Evolutionary conservation across 2,113 vertebrate species (phyloP).

Genomic region (Trichomycterus rosablanca): DNA sequence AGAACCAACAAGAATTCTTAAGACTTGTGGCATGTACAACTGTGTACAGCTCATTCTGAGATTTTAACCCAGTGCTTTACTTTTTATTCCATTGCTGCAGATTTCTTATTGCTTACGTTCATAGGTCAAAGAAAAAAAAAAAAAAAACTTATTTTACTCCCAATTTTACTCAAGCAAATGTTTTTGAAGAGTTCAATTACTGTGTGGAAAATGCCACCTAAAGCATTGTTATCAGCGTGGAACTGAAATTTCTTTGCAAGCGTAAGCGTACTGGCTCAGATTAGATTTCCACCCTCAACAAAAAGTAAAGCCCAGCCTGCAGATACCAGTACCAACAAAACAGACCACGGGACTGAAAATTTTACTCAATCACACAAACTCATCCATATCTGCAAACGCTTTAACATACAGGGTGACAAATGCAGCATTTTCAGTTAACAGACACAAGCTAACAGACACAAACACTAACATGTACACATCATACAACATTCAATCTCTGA

Average conservation of each 20-base stretch:
- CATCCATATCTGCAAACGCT: conserved; percentile 11
- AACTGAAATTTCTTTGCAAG: background rate
- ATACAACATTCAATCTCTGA: background rate
- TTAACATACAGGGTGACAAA: background rate
- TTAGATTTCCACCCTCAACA: background rate
- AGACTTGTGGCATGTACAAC: background rate
- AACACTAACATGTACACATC: background rate
- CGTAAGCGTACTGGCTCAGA: conserved; percentile 12
- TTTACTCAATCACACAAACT: conserved; percentile 18
- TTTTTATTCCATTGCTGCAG: conserved; percentile 1
- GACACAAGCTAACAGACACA: conserved; percentile 1
- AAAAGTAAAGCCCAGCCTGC: background rate
- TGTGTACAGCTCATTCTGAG: too few relatives aligned
- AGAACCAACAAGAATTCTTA: conserved; percentile 9
- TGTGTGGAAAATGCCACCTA: too few relatives aligned
- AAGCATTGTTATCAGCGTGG: too few relatives aligned
- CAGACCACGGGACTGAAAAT: background rate
- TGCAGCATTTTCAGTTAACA: background rate
- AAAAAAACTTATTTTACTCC: too few relatives aligned
- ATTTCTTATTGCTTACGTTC: too few relatives aligned
- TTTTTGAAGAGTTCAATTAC: too few relatives aligned
- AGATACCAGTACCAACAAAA: background rate
- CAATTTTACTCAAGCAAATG: too few relatives aligned
- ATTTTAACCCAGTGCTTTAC: background rate
- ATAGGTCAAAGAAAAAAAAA: too few relatives aligned